Base-by-base conservation (phyloP, 2,113 vertebrate genomes). In the Cromileptes altivelis region DNA sequence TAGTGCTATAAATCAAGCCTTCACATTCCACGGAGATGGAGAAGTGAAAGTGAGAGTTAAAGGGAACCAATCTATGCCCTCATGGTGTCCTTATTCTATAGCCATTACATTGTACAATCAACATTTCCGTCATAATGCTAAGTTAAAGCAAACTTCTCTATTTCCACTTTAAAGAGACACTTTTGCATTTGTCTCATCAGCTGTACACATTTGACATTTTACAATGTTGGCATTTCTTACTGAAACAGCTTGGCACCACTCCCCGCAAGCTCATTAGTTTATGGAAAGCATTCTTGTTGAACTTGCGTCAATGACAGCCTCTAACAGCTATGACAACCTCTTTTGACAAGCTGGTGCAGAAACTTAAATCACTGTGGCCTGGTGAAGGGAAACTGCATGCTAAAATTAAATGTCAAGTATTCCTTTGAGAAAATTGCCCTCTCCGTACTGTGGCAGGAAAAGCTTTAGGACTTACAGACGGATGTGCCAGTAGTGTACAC, bases 361-460 rank as follows among this genome's bases (percentile, higher is more conserved):
- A 78, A 53, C 4, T 25, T 70, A 62, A 85, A 81, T 58, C 1
- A 2, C 68, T 74, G 68, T n/a, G 45, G 73, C 64, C 55, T 30
- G 49, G 67, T 56, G 23, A 85, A 37, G 56, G 40, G 37, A 83
- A 79, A 82, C 68, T 70, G 90, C 78, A 57, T 57, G 42, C 65
- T 71, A 64, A 72, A 72, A 78, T 83, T 63, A 81, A 81, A 82
- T 82, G 82, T 80, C 83, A 84, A 74, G 75, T 88, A 68, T 86
- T 81, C 75, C 78, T 86, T 80, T 82, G 56, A 84, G 70, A 62
- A 77, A 72, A 81, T 73, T 2, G 1, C 33, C 30, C 49, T 68
- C 49, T 86, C 3, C n/a, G 33, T 47, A 11, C 27, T 4, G 15
- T 13, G 64, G 65, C 37, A 64, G 52, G 40, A 45, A 47, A 58